Base-by-base conservation (phyloP, 2,797 vertebrate species). In the Syncerus caffer region DNA sequence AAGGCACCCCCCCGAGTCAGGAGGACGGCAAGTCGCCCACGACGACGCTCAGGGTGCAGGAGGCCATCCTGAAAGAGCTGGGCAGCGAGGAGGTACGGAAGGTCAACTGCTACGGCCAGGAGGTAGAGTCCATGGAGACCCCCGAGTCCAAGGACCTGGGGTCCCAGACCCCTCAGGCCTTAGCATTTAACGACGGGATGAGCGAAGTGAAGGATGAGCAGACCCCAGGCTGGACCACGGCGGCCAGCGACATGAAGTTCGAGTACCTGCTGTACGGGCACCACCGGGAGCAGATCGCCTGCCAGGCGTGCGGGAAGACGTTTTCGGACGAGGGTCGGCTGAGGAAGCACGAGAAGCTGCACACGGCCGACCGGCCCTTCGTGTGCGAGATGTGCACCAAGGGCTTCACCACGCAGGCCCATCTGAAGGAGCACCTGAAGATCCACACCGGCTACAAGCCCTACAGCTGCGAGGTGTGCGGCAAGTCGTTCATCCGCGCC, bases 391-490 rank as follows among this genome's bases (percentile, higher is more conserved):
- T 99, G 99, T 99, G 99, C 98, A 99, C 99, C 16, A 99, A 99
- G 98, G 99, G 99, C 47, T 99, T 99, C 98, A 99, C 99, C 97
- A 99, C 99, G 0, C 99, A 99, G 97, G 99, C 99, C 90, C 99
- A 99, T 98, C 99, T 99, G 97, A 99, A 99, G 91, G 99, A 99
- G 98, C 99, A 99, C 98, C 99, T 99, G 91, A 99, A 99, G 99
- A 99, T 99, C 98, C 99, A 99, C 98, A 99, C 99, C 0, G 99
- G 99, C 90, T 99, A 99, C 97, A 99, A 99, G 97, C 99, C 99
- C 6, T 99, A 99, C 98, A 99, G 99, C 97, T 99, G 99, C 5
- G 99, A 99, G 55, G 99, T 99, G 47, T 99, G 99, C 74, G 99
- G 99, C 16, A 99, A 99, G 93, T 99, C 99, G 34, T 99, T 99